phyloP scores from a whole-genome alignment of 2,888 invertebrate species.

The Acrocera orbiculus region DNA sequence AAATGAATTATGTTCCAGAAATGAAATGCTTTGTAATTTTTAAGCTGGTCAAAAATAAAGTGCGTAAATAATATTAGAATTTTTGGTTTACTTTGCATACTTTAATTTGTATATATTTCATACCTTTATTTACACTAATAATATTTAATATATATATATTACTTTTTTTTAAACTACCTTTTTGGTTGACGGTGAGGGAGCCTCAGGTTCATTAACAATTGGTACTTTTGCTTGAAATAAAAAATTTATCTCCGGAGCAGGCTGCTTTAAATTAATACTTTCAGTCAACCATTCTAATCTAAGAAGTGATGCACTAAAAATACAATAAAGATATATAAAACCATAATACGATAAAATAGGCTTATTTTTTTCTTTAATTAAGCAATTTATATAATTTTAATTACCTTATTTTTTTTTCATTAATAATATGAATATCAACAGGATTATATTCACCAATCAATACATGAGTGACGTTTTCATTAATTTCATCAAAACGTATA shows the following conservation, averaged over 20 bases:
- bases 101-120: too few relatives aligned
- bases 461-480: slow-evolving; percentile 63
- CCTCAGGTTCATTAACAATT: slow-evolving; percentile 22
- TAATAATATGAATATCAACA: neutral
- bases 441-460: slow-evolving; percentile 42
- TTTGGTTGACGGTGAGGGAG: slow-evolving; percentile 43
- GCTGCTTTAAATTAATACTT: slow-evolving; percentile 43
- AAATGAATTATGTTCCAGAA: too few relatives aligned
- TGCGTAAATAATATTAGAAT: too few relatives aligned
- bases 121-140: too few relatives aligned
- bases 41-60: too few relatives aligned
- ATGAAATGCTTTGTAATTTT: too few relatives aligned
- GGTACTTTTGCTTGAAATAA: slow-evolving; percentile 24
- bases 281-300: slow-evolving; percentile 56
- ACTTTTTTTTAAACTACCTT: too few relatives aligned
- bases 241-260: slow-evolving; percentile 37
- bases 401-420: neutral
- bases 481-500: slow-evolving; percentile 56
- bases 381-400: too few relatives aligned
- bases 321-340: slow-evolving; percentile 4
- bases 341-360: too few relatives aligned
- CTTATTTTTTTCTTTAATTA: neutral
- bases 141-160: too few relatives aligned
- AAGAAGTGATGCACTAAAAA: slow-evolving; percentile 41
- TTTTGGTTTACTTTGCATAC: too few relatives aligned